phyloP scores from a whole-genome alignment of 2,797 vertebrate genomes.

The Periparus ater region DNA sequence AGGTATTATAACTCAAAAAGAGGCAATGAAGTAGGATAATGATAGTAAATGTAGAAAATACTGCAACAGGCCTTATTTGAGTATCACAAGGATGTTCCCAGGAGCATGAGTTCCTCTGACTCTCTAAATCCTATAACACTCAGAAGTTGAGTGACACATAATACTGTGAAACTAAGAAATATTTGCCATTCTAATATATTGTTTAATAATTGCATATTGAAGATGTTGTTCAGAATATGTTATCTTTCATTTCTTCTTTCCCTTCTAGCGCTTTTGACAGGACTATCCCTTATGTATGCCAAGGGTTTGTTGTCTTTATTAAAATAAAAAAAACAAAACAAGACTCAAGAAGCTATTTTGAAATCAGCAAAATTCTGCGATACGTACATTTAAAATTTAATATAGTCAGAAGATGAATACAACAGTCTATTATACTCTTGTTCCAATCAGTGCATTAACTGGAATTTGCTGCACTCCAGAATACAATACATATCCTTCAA shows the following conservation, averaged over 20 bases:
- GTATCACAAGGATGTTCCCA: not conserved
- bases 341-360: not conserved
- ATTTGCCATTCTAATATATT: not conserved
- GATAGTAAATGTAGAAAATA: not conserved
- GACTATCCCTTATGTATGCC: rapidly evolving
- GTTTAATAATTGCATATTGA: not conserved
- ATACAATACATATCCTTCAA: not conserved
- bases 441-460: not conserved
- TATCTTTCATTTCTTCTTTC: not conserved
- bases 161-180: not conserved
- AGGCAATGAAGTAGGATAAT: not conserved
- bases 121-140: not conserved
- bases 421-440: not conserved
- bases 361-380: not conserved
- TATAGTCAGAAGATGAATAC: not conserved
- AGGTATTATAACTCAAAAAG: not conserved
- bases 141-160: not conserved
- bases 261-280: not conserved
- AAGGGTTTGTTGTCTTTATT: not conserved
- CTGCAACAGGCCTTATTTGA: not conserved
- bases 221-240: not conserved
- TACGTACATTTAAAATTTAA: not conserved
- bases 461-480: not conserved
- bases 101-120: not conserved
- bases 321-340: not conserved